Evolutionary conservation across 2,888 invertebrate genomes (phyloP).

Genomic region (Eretmocerus hayati): DNA sequence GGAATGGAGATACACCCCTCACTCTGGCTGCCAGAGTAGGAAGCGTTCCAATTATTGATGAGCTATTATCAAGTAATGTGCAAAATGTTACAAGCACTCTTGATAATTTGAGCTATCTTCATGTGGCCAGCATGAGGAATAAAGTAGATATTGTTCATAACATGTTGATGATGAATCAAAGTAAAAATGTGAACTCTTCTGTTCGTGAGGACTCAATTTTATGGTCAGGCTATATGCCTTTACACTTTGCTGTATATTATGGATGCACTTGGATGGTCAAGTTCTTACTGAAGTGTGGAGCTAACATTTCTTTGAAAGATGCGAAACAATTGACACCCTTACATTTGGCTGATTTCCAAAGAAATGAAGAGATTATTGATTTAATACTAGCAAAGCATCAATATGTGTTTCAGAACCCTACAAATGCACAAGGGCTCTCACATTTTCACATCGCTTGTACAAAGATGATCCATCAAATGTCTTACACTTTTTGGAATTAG

Average conservation of each 20-base stretch:
- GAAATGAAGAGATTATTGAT: neutral
- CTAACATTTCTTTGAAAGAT: neutral
- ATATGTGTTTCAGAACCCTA: neutral
- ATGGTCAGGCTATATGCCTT: conserved; percentile 6
- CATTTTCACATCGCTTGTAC: conserved; percentile 5
- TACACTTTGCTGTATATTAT: conserved; percentile 11
- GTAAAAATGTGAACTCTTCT: too few relatives aligned
- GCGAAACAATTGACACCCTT: neutral
- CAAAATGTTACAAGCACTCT: too few relatives aligned
- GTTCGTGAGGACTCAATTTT: too few relatives aligned
- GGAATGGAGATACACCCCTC: too few relatives aligned
- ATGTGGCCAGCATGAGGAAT: too few relatives aligned
- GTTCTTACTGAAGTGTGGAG: neutral
- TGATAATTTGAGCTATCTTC: too few relatives aligned
- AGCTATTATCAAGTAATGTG: too few relatives aligned
- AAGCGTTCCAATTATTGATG: too few relatives aligned
- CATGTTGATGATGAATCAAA: too few relatives aligned
- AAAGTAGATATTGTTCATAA: too few relatives aligned
- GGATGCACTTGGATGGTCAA: neutral
- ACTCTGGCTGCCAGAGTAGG: too few relatives aligned
- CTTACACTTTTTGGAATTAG: neutral
- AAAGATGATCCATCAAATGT: neutral
- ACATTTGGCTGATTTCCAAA: neutral
- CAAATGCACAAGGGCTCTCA: too few relatives aligned
- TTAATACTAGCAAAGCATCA: neutral